These are phyloP conservation scores for Sebastes diaconus DNA, from an alignment of 2,797 vertebrate species.

Conservation along the genomic window DNA sequence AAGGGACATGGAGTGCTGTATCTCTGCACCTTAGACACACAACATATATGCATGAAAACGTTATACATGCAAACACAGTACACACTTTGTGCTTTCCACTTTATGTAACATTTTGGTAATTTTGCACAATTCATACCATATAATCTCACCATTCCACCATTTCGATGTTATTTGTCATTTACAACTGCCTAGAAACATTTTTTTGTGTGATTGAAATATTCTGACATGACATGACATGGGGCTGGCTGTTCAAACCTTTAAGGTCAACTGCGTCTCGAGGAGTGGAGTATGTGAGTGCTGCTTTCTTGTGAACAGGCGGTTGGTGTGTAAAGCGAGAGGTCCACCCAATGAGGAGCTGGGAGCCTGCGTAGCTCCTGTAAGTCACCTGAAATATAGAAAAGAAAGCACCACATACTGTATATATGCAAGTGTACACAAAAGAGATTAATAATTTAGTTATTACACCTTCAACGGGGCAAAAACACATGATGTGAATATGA, in stretches of 20 bases:
- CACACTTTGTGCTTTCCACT: background rate
- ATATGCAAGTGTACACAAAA: background rate
- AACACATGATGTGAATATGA: background rate
- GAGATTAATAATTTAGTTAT: background rate
- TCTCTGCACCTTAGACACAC: constrained; percentile 74
- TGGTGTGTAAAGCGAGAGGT: background rate
- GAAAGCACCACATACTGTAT: background rate
- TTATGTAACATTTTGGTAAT: background rate
- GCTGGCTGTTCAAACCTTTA: constrained; percentile 53
- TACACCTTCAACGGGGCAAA: background rate
- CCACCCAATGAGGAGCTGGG: constrained; percentile 74
- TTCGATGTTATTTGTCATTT: background rate
- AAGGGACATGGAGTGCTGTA: constrained; percentile 74
- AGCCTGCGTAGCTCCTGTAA: constrained; percentile 85
- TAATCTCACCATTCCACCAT: background rate
- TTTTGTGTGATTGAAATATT: background rate
- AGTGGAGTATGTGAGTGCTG: background rate
- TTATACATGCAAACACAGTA: background rate
- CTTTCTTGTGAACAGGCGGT: background rate
- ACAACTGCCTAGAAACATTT: background rate
- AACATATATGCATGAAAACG: constrained; percentile 6
- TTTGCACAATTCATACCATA: background rate
- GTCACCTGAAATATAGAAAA: constrained; percentile 81
- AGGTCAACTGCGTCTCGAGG: background rate
- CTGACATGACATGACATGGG: background rate